Conservation (phyloP, 2,797 vertebrate genomes). For the Morus bassanus region DNA sequence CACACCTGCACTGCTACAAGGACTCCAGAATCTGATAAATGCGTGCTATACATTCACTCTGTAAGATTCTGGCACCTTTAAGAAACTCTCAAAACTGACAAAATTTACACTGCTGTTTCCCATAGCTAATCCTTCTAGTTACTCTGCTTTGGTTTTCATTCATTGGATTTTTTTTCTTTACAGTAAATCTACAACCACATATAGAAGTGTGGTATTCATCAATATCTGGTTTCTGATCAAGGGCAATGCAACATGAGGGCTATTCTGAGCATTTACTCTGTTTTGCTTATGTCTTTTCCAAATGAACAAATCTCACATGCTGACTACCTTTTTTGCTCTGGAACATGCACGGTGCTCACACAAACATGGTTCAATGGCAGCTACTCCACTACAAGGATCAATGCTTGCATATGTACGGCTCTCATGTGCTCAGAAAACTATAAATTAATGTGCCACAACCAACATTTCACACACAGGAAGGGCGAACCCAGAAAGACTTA, state of each 20-base stretch:
- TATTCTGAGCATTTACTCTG: not conserved
- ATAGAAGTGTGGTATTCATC: not conserved
- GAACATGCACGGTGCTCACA: not conserved
- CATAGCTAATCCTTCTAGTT: not conserved
- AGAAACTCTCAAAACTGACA: not conserved
- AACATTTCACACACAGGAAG: not conserved
- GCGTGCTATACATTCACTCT: accelerated
- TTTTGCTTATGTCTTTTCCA: not conserved
- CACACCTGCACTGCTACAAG: not conserved
- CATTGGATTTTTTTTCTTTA: not conserved
- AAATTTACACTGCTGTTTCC: not conserved
- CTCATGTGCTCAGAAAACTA: not conserved
- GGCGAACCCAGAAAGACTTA: not conserved
- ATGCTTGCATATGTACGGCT: not conserved
- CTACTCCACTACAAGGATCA: not conserved
- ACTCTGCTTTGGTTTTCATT: not conserved
- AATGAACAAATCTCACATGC: not conserved
- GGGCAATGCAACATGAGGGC: not conserved
- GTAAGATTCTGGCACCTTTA: not conserved
- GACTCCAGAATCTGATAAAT: not conserved
- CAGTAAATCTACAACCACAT: not conserved
- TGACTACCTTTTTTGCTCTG: not conserved
- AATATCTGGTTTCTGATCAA: not conserved
- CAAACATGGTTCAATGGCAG: not conserved
- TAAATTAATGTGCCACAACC: not conserved